Evolutionary conservation across 2,888 invertebrate genomes (phyloP).

Genomic region (Limnephilus auricula): DNA sequence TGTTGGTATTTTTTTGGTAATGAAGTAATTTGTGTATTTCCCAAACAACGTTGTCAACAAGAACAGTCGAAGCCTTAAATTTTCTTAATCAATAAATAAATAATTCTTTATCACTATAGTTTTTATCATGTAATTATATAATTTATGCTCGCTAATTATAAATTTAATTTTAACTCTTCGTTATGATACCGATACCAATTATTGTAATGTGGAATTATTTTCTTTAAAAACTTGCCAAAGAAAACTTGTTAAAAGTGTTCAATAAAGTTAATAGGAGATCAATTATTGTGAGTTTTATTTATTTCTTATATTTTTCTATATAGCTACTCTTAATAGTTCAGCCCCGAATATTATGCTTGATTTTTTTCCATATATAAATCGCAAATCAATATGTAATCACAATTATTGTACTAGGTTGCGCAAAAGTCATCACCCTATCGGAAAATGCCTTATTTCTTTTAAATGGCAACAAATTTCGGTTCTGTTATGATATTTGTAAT

Average conservation of each 20-base stretch:
- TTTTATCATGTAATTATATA: neutral
- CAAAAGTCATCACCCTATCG: too few species aligned
- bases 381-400: too few species aligned
- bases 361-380: too few species aligned
- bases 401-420: too few species aligned
- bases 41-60: too few species aligned
- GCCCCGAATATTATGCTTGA: too few species aligned
- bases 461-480: too few species aligned
- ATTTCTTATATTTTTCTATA: neutral
- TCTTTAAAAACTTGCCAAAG: conserved; percentile 55
- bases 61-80: neutral
- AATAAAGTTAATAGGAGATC: conserved; percentile 46
- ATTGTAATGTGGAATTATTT: conserved; percentile 2
- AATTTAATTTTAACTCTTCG: neutral
- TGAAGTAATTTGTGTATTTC: neutral
- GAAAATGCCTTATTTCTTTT: too few species aligned
- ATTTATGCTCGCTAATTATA: neutral
- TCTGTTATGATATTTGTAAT: too few species aligned
- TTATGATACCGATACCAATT: neutral
- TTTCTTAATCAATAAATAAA: neutral
- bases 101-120: neutral
- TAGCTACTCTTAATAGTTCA: too few species aligned
- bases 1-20: neutral
- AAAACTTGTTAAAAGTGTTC: conserved; percentile 54
- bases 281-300: neutral